phyloP scores from a whole-genome alignment of 2,113 vertebrate species.

The Caracal caracal region DNA sequence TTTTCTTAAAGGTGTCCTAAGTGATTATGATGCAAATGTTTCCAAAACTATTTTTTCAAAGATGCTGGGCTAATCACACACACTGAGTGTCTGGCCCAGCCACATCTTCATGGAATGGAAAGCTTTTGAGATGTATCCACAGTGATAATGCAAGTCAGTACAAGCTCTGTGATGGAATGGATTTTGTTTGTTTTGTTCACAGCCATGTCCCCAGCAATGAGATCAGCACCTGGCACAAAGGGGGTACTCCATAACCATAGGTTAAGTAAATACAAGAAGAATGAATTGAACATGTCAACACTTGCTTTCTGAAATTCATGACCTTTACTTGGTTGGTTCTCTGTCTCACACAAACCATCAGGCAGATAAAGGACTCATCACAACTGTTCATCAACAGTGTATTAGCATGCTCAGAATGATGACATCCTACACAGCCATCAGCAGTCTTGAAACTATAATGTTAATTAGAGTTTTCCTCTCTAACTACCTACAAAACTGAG shows the following conservation, averaged over 20 bases:
- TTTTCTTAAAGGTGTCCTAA: neutral
- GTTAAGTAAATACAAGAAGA: neutral
- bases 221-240: neutral
- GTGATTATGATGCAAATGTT: neutral
- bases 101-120: neutral
- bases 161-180: neutral
- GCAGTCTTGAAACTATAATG: neutral
- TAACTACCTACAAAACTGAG: neutral
- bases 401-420: neutral
- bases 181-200: neutral
- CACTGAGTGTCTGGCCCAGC: neutral
- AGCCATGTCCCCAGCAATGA: neutral
- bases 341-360: neutral
- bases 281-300: neutral
- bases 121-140: neutral
- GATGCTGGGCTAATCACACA: neutral
- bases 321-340: neutral
- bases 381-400: neutral
- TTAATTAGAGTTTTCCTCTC: neutral
- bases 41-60: slow-evolving; percentile 26
- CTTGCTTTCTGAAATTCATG: neutral
- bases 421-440: neutral
- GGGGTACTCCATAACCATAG: neutral
- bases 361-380: neutral
- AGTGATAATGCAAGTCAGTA: neutral